phyloP scores from a whole-genome alignment of 2,113 vertebrate genomes.

The Loxodonta africana region DNA sequence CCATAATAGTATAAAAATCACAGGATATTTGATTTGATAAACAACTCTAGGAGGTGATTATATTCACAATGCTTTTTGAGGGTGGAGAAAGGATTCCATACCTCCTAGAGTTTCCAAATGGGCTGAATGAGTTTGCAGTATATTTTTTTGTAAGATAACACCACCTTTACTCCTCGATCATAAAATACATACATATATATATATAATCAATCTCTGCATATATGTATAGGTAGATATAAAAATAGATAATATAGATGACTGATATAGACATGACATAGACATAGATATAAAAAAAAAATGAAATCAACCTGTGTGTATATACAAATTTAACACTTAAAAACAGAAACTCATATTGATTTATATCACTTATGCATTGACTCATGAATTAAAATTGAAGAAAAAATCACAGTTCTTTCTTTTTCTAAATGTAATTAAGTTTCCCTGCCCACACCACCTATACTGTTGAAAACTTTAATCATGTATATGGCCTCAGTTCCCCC shows the following conservation, averaged over 20 bases:
- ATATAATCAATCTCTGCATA: too few species aligned
- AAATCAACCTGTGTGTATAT: background rate
- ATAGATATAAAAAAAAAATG: too few species aligned
- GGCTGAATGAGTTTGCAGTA: background rate
- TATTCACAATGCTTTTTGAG: background rate
- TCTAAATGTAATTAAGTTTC: background rate
- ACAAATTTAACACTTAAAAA: background rate
- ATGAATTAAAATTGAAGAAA: background rate
- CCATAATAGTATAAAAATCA: constrained; percentile 56
- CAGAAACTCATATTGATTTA: background rate
- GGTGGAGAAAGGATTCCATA: background rate
- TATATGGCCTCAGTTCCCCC: rapidly evolving
- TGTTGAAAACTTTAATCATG: background rate
- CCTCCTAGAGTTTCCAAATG: background rate
- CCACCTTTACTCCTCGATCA: background rate
- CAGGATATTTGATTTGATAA: constrained; percentile 29
- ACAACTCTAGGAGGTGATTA: background rate
- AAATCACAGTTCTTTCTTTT: background rate
- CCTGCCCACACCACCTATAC: background rate
- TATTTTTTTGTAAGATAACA: background rate
- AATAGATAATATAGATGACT: too few species aligned
- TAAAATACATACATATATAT: background rate
- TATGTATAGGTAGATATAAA: too few species aligned
- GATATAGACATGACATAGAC: too few species aligned
- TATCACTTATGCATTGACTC: background rate